These are phyloP conservation scores for Gila robusta DNA, from an alignment of 2,797 vertebrate species.

Conservation along the genomic window DNA sequence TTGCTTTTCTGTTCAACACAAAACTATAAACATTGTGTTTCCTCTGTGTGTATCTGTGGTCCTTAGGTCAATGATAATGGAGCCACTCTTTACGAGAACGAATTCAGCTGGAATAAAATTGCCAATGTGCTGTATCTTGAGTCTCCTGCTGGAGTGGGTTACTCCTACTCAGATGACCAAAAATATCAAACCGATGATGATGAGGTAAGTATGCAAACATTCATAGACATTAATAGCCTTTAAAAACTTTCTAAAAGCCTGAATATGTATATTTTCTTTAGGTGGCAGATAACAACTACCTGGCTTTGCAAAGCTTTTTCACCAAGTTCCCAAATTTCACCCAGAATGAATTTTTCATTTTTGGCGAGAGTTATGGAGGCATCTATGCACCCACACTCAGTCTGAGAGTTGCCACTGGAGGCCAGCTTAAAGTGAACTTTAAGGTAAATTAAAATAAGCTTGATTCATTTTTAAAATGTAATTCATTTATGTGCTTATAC, in stretches of 20 bases:
- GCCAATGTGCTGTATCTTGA: conserved; percentile 82
- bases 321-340: conserved; percentile 80
- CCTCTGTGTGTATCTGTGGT: neutral
- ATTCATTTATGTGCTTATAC: neutral
- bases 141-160: conserved; percentile 83
- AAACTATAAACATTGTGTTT: conserved; percentile 8
- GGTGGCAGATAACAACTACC: conserved; percentile 82
- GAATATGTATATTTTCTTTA: conserved; percentile 49
- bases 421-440: conserved; percentile 74
- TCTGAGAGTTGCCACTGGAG: conserved; percentile 70
- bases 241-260: no score
- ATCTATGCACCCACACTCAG: conserved; percentile 81
- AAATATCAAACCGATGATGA: conserved; percentile 78
- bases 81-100: conserved; percentile 77
- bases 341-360: conserved; percentile 80
- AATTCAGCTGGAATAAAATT: conserved; percentile 82
- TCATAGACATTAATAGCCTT: neutral
- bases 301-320: conserved; percentile 81
- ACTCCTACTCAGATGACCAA: conserved; percentile 78
- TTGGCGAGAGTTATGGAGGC: conserved; percentile 84
- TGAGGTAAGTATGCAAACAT: conserved; percentile 65
- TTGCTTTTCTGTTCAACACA: neutral
- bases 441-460: conserved; percentile 69
- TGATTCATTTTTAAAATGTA: neutral
- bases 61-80: conserved; percentile 78